Percentiles rank a stretch among this genome's conserved stretches.
phyloP scores from a whole-genome alignment of 2,888 invertebrate species.

The Antheraea assamensis region DNA sequence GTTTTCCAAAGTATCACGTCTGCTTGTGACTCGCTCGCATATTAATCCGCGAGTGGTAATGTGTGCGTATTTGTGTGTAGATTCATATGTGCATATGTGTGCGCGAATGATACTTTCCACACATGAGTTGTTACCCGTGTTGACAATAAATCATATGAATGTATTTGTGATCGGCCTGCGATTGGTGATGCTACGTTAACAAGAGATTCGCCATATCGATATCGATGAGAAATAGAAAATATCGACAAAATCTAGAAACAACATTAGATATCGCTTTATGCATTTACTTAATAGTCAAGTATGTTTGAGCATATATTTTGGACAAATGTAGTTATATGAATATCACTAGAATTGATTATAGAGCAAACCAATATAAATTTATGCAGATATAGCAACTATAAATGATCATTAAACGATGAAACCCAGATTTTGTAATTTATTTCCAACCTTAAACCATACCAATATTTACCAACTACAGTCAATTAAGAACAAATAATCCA shows the following conservation, averaged over 20 bases:
- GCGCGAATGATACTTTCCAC: slow-evolving; percentile 67
- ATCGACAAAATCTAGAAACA: not conserved
- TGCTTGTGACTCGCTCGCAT: slow-evolving; percentile 45
- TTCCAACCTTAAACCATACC: no score
- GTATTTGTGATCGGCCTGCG: slow-evolving; percentile 73
- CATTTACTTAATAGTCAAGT: not conserved
- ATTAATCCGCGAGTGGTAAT: slow-evolving; percentile 36
- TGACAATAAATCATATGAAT: slow-evolving; percentile 79
- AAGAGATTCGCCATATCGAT: slow-evolving; percentile 26
- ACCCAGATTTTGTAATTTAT: no score
- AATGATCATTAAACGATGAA: no score
- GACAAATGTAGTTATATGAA: no score
- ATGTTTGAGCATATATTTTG: no score
- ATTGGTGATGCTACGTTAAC: slow-evolving; percentile 40
- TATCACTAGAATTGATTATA: no score
- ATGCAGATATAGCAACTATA: no score
- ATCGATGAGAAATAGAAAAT: slow-evolving; percentile 26
- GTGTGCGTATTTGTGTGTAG: slow-evolving; percentile 25
- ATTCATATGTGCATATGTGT: slow-evolving; percentile 44
- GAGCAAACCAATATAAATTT: no score
- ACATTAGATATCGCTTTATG: not conserved
- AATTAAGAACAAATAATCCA: no score
- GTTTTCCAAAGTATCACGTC: slow-evolving; percentile 52
- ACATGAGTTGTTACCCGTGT: slow-evolving; percentile 73
- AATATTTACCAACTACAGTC: no score